Evolutionary conservation across 2,888 invertebrate genomes (phyloP).

Genomic region (Lasioglossum oenotherae): DNA sequence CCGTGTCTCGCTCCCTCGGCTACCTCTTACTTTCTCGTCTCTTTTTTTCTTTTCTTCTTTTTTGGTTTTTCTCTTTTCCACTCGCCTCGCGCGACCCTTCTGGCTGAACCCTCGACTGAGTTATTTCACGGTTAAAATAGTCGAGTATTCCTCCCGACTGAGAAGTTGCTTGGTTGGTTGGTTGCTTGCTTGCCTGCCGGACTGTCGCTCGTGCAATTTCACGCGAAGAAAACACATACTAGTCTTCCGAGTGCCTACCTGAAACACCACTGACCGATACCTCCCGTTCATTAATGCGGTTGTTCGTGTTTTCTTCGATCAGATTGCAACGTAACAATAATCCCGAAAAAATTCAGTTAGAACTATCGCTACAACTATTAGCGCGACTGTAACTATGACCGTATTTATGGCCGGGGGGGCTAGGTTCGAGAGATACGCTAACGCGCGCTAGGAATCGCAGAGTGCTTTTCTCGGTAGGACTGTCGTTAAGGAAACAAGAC

Average conservation of each 20-base stretch:
- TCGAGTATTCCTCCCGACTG: conserved; percentile 75
- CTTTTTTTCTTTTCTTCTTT: conserved; percentile 24
- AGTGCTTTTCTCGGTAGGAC: conserved; percentile 24
- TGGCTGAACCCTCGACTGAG: conserved; percentile 75
- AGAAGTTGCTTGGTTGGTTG: conserved; percentile 44
- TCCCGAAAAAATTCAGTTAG: neutral
- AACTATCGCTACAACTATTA: neutral
- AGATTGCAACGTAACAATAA: too few relatives aligned
- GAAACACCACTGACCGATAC: neutral
- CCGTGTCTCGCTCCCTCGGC: conserved; percentile 9
- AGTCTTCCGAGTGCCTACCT: conserved; percentile 27
- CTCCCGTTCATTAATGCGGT: neutral
- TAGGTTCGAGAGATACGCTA: conserved; percentile 49
- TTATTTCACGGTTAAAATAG: conserved; percentile 83
- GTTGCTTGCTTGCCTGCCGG: neutral
- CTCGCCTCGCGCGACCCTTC: conserved; percentile 65
- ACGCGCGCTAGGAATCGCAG: conserved; percentile 37
- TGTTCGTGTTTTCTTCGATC: neutral
- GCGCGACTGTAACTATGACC: neutral
- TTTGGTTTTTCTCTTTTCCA: conserved; percentile 51
- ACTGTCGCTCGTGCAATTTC: conserved; percentile 59
- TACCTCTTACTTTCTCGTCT: conserved; percentile 7
- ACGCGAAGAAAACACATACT: conserved; percentile 55
- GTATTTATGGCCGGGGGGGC: conserved; percentile 34
- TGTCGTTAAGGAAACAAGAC: conserved; percentile 49